Base-by-base conservation (phyloP, 2,113 vertebrate genomes). In the Sinocyclocheilus maitianheensis region DNA sequence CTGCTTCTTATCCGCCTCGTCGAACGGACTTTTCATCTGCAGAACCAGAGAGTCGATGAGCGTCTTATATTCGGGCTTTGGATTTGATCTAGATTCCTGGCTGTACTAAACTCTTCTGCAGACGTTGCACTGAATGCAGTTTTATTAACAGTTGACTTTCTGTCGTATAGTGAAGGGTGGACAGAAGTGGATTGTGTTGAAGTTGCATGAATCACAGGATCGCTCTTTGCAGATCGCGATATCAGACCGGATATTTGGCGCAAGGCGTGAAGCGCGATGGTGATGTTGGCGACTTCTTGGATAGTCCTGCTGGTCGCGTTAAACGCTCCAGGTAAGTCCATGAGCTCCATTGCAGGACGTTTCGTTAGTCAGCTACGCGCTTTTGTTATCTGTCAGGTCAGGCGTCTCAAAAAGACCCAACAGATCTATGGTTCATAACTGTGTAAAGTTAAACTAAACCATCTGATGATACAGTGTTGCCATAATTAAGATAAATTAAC, bases 161-260 rank as follows among this genome's bases (percentile, higher is more conserved):
- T 55, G 20, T 51, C 62, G 46, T 62, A 18, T 81, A 77, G 81
- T 58, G 65, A 67, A 77, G 81, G 89, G 85, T 83, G 65, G 55
- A 77, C 46, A 84, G 89, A 81, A 86, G 90, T 88, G 91, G 91
- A 91, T 92, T 92, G 91, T 91, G 87, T 91, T 88, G 92, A 94
- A 94, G 91, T 95, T 94, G 91, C 92, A 91, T 93, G 94, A 91
- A 86, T 90, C 90, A 90, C 84, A 89, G 90, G 88, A 89, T 92
- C 89, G 83, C 65, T 84, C 90, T 88, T 74, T 84, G 90, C 86
- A 92, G 91, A 93, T 89, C 83, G 78, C 53, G 85, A 87, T 90
- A 91, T 87, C 82, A 90, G 88, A 86, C 91, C 91, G 93, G 92
- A 91, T 91, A 92, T 91, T 91, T 91, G 92, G 74, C 63, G 43